These are phyloP conservation scores for Temnothorax longispinosus DNA, from an alignment of 1,140 invertebrate genomes.

Conservation along the genomic window DNA sequence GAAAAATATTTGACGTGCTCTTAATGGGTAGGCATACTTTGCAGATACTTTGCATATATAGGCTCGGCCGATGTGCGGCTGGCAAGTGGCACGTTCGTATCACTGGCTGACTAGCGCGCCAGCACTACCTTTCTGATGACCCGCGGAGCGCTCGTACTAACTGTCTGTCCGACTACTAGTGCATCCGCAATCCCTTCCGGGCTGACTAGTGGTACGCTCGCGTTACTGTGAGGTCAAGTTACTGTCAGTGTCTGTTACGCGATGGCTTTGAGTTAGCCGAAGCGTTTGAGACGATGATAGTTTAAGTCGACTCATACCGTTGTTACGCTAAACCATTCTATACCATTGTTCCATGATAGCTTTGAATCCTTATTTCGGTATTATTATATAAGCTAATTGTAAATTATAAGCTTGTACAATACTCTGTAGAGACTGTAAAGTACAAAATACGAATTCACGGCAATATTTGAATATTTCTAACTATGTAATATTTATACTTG, in stretches of 20 bases:
- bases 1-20: slow-evolving; percentile 8
- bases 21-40: neutral
- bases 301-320: neutral
- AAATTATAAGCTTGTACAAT: neutral
- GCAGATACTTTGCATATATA: neutral
- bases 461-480: neutral
- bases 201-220: neutral
- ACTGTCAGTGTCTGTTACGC: slow-evolving; percentile 11
- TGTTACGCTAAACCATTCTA: neutral
- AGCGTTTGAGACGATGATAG: neutral
- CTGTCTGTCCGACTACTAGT: neutral
- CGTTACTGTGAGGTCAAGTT: neutral
- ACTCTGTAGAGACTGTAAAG: neutral
- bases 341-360: neutral
- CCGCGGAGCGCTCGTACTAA: too few species aligned
- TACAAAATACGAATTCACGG: neutral
- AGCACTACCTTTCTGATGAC: neutral
- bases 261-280: neutral
- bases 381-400: neutral
- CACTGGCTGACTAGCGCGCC: neutral
- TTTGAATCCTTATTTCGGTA: slow-evolving; percentile 10
- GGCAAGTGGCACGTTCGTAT: neutral
- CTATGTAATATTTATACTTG: neutral
- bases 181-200: neutral
- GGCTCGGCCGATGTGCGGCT: neutral